Evolutionary conservation across 2,888 invertebrate species (phyloP).

Genomic region (Euclidia mi): DNA sequence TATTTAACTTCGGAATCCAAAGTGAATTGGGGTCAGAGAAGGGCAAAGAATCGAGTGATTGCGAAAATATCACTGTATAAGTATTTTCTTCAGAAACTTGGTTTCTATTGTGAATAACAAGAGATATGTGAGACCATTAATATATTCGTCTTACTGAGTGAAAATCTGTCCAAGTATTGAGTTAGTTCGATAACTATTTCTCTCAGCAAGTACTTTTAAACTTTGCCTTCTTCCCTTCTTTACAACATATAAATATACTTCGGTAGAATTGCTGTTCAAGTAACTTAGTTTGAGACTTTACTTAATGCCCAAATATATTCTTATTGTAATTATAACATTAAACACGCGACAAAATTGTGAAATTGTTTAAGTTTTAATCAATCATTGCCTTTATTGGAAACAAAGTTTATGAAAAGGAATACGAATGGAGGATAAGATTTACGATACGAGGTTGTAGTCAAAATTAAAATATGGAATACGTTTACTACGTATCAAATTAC

Average conservation of each 20-base stretch:
- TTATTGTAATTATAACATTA: no score
- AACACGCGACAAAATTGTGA: no score
- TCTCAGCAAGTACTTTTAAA: constrained; percentile 48
- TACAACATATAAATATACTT: neutral
- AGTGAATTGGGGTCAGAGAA: constrained; percentile 69
- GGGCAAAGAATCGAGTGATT: constrained; percentile 62
- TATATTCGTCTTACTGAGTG: constrained; percentile 49
- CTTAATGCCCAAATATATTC: no score
- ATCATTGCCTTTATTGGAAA: no score
- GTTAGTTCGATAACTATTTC: constrained; percentile 46
- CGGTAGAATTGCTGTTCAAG: no score
- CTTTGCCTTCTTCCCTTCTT: constrained; percentile 20
- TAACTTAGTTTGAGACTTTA: no score
- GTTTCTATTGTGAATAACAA: constrained; percentile 56
- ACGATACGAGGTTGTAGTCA: no score
- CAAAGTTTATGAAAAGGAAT: no score
- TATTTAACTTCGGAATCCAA: constrained; percentile 62
- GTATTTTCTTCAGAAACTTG: constrained; percentile 57
- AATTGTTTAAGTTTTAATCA: no score
- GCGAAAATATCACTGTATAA: constrained; percentile 55
- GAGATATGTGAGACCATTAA: constrained; percentile 55
- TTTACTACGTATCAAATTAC: no score
- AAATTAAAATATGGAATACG: no score
- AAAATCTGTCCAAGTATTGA: constrained; percentile 51
- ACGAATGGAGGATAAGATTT: no score